Base-by-base conservation (phyloP, 2,888 invertebrate species). In the Diogma glabrata region DNA sequence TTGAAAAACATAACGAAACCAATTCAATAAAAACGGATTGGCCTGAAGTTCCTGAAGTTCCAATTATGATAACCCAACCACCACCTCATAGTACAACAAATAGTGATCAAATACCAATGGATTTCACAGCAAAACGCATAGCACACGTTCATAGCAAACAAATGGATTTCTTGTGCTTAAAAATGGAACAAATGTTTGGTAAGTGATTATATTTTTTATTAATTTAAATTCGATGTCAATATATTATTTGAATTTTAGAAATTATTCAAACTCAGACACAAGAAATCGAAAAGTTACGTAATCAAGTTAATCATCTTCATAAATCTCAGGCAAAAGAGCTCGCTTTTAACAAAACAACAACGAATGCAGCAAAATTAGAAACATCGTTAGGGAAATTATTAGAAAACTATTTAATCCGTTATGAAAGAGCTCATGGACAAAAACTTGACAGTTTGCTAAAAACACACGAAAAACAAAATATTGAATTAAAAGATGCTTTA, bases 401-500 rank as follows among this genome's bases (percentile, higher is more conserved):
- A 60, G 71, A 70, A 49, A 65, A 70, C 48, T 67, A 67, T 57
- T 59, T 71, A 7, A 63, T 65, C 49, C 66, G 67, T 4, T 67
- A 68, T 52, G 69, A 70, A 53, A 64, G 63, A 38, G 67, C 67
- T 49, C 64, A 68, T 24, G 66, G 64, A 46, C 64, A 64, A 52
- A 66, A 66, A 55, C 54, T 71, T 3, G 59, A 63, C 22, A 62
- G 63, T 9, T 67, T 69, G 50, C 54, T 70, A 49, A 59, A 61
- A 30, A 65, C 62, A 49, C 75, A 67, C 61, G 74, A 70, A 51
- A 65, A 60, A 17, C 71, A 72, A 57, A 75, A 76, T 57, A 67
- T 72, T 17, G 74, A 75, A 51, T 62, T 74, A 19, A 71, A 73
- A 14, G 77, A 78, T 53, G 66, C 69, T 23, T 60, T 81, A 28